Evolutionary conservation across 2,888 invertebrate species (phyloP).

Genomic region (Flabesymbios commensalis): DNA sequence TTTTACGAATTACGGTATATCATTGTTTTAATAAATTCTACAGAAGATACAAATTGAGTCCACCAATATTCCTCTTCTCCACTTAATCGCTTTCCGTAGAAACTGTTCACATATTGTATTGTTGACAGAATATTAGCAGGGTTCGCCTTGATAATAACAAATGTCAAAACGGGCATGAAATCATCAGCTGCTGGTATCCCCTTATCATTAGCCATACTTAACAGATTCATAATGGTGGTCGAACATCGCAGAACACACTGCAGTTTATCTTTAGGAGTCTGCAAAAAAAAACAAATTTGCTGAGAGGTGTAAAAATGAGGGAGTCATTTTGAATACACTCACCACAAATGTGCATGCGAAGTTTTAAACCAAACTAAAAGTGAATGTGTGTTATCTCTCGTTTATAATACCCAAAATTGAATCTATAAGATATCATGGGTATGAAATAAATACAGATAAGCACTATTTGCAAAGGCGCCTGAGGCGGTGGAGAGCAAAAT

Average conservation of each 20-base stretch:
- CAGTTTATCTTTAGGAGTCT: constrained; percentile 83
- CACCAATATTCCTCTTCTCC: constrained; percentile 97
- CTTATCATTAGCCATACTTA: constrained; percentile 72
- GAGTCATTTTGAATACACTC: too few species aligned
- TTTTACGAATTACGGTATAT: too few species aligned
- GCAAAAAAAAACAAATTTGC: too few species aligned
- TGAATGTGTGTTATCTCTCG: too few species aligned
- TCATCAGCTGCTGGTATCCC: constrained; percentile 90
- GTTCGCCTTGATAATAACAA: constrained; percentile 95
- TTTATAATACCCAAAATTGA: too few species aligned
- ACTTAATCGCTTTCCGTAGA: constrained; percentile 79
- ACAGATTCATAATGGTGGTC: constrained; percentile 88
- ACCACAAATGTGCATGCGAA: too few species aligned
- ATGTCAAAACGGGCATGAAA: constrained; percentile 93
- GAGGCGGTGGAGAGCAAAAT: too few species aligned
- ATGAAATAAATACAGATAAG: too few species aligned
- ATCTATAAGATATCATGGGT: too few species aligned
- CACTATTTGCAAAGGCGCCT: too few species aligned
- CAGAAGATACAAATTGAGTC: constrained; percentile 96
- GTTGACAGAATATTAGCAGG: constrained; percentile 92
- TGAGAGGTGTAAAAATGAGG: too few species aligned
- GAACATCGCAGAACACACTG: constrained; percentile 85
- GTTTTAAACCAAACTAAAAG: too few species aligned
- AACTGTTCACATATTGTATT: constrained; percentile 92
- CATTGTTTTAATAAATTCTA: constrained; percentile 98